Evolutionary conservation across 2,888 invertebrate species (phyloP).

Genomic region (Pseudococcus jackbeardsleyi): DNA sequence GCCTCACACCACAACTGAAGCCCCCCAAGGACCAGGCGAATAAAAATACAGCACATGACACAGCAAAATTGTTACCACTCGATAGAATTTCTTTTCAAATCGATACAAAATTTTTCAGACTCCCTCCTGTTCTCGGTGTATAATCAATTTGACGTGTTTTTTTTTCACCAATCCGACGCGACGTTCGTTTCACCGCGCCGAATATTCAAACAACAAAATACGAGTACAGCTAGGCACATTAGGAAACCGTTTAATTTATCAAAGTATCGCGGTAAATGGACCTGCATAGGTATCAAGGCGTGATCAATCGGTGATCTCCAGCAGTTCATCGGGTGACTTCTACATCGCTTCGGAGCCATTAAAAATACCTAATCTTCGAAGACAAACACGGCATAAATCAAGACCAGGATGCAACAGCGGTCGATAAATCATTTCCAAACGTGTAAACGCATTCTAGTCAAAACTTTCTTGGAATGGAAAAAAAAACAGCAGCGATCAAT

Average conservation of each 20-base stretch:
- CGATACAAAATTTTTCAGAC: conserved; percentile 18
- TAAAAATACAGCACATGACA: background rate
- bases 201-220: conserved; percentile 30
- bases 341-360: background rate
- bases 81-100: background rate
- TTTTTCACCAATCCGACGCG: background rate
- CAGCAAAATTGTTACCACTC: background rate
- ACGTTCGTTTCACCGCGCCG: background rate
- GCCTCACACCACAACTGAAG: too few relatives aligned
- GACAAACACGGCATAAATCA: conserved; percentile 38
- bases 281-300: background rate
- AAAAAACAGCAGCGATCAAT: background rate
- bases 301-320: conserved; percentile 23
- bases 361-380: conserved; percentile 27
- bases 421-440: background rate
- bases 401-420: background rate
- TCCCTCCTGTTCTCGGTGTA: background rate
- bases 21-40: background rate
- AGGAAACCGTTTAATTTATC: conserved; percentile 26
- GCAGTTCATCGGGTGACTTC: conserved; percentile 22
- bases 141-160: background rate
- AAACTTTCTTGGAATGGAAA: background rate
- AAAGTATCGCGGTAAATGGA: background rate
- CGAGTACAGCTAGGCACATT: background rate
- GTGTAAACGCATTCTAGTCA: background rate